Evolutionary conservation across 2,888 invertebrate species (phyloP), one percentile per base, ranked within the genome.

Genomic region (Polia nebulosa): DNA sequence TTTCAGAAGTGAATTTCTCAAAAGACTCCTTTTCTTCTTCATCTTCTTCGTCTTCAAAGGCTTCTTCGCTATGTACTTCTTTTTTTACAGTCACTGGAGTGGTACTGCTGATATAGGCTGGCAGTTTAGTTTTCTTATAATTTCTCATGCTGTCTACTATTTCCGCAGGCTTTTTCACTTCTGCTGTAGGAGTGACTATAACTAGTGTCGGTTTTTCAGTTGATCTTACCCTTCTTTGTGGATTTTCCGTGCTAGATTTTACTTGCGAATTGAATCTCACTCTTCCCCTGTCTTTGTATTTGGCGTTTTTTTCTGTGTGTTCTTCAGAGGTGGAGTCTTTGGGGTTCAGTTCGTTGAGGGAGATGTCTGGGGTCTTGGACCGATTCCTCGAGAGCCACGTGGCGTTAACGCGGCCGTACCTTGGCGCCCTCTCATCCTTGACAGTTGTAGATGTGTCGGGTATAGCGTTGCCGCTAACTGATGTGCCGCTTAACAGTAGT

Each of bases 1-100:
- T 96, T 36, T 92, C 91, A 15, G 96, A 95, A 44, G 95, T 92
- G 71, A 93, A 96, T 84, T 96, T 96, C 71, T 94, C 92, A 76
- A 89, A 90, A 2, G 90, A 88, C 56, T 91, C 90, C 44, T 84
- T 88, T 36, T 92, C 92, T 61, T 92, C 91, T 25, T 92, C 90
- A 15, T 91, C 89, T 36, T 91, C 90, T 11, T 89, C 89, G 2
- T 91, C 89, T 20, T 91, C 91, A 45, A 89, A 91, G 72, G 90
- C 87, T 75, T 91, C 90, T 63, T 86, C 82, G 57, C 85, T 89
- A 36, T 85, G 76, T 52, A 82, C 81, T 76, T 88, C 86, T 58
- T 84, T 70, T 61, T 76, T 86, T 15, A 85, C 71, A 70, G 88
- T 74, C 29, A 86, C 75, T 51, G 90, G 86, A 56, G 90, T 87